Evolutionary conservation across 2,888 invertebrate genomes (phyloP), one percentile per base, ranked within the genome.

Genomic region (Andrena fulva): DNA sequence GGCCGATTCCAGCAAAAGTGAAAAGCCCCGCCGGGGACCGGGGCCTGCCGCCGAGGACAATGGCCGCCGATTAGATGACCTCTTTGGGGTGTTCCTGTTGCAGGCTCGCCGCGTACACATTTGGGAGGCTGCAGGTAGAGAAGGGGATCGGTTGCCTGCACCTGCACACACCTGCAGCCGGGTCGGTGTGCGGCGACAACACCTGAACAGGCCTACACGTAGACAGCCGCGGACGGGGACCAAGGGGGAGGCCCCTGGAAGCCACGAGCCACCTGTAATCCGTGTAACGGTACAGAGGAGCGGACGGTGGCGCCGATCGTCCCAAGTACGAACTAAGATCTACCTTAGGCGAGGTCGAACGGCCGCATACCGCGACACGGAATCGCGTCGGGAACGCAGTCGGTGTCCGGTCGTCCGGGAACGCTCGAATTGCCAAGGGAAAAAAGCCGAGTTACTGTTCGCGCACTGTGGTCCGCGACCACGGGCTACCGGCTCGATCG

Each of bases 321-420:
- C 20, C 54, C 66, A 69, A 24, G 56, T 16, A 52, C 10, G 66
- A 78, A 85, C 80, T 82, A 80, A 75, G 80, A 67, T 80, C 87
- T 89, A 42, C 91, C 90, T 91, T 92, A 94, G 93, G 93, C 93
- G 93, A 94, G 93, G 93, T 93, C 93, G 93, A 90, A 70, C 87
- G 89, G 87, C 91, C 92, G 93, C 93, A 94, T 93, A 93, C 93
- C 93, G 91, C 90, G 90, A 89, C 88, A 89, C 88, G 92, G 85
- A 82, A 92, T 91, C 92, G 92, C 93, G 92, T 92, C 89, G 91
- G 85, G 90, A 89, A 92, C 91, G 91, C 90, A 88, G 87, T 88
- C 83, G 89, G 80, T 88, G 87, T 76, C 85, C 87, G 87, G 76
- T 88, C 83, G 87, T 87, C 85, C 83, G 89, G 79, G 85, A 72